Evolutionary conservation across 1,140 invertebrate genomes (phyloP).

Genomic region (Atopsyche davidsoni): DNA sequence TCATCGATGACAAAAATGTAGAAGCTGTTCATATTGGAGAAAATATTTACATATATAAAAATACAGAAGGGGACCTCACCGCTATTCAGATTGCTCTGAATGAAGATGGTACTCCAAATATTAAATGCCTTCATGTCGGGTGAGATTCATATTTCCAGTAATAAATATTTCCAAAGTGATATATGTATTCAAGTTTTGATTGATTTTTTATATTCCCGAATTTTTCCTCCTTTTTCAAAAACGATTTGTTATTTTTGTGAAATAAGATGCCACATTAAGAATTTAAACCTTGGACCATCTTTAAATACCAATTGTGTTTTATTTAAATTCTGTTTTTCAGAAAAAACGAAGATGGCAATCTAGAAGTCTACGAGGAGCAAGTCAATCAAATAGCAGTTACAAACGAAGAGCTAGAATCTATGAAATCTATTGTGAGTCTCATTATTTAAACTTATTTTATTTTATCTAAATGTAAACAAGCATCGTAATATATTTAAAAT

Average conservation of each 20-base stretch:
- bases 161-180: too few species aligned
- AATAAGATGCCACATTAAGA: too few species aligned
- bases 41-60: conserved; percentile 45
- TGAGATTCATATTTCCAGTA: conserved; percentile 33
- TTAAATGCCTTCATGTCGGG: conserved; percentile 47
- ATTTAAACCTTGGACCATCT: too few species aligned
- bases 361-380: conserved; percentile 49
- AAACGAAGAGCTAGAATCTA: conserved; percentile 16
- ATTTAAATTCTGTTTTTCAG: conserved; percentile 33
- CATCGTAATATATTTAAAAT: too few species aligned
- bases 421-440: conserved; percentile 22
- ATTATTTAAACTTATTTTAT: too few species aligned
- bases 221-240: too few species aligned
- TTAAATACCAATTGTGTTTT: too few species aligned
- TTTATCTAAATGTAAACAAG: too few species aligned
- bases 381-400: conserved; percentile 30
- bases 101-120: conserved; percentile 35
- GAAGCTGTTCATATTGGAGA: conserved; percentile 47
- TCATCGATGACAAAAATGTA: conserved; percentile 47
- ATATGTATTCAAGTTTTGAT: not conserved
- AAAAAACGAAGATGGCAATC: conserved; percentile 47
- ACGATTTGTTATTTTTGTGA: too few species aligned
- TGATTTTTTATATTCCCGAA: not conserved
- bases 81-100: conserved; percentile 39
- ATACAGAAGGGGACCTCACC: conserved; percentile 40